Base-by-base conservation (phyloP, 2,797 vertebrate species). In the Sandelia bainsii region DNA sequence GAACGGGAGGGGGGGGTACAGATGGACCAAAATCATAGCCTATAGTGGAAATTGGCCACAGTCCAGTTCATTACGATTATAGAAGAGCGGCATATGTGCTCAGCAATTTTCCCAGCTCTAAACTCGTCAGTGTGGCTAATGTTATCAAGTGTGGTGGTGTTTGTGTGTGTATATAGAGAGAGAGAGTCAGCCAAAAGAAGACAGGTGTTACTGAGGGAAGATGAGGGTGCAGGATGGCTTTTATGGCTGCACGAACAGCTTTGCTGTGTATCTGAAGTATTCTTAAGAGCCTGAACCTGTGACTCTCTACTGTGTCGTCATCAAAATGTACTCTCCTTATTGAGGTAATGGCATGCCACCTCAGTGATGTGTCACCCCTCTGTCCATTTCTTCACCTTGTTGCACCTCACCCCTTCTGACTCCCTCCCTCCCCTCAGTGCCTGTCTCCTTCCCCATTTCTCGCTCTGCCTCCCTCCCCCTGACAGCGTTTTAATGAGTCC, bases 11-110 rank as follows among this genome's bases (percentile, higher is more conserved):
- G 23, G 32, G 32, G 64, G 73, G 48, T 80, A 58, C 91, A 93
- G 91, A 93, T 93, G 91, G 92, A 93, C 88, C 32, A 58, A 75
- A 88, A 92, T 82, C 72, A 88, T 80, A 79, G 89, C 85, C 84
- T 89, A 91, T 92, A 89, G 91, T 85, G 83, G 82, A 83, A 88
- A 90, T 79, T 90, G 91, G 92, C 88, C 58, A 60, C 25, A 8
- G 42, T 83, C 90, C 92, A 91, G 87, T 88, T 89, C 80, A 85
- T 87, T 88, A 75, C 83, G 85, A 84, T 85, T 83, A 87, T 85
- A 85, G 89, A 83, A 62, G 79, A 86, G 80, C 61, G 19, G 83
- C 91, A 91, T 92, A 90, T 91, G 91, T 81, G 87, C 82, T 72
- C 54, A 69, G 82, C 85, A 79, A 69, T 82, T 87, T 80, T 82